Conservation (phyloP, 2,797 vertebrate genomes). For the Paedocypris micromegethes region DNA sequence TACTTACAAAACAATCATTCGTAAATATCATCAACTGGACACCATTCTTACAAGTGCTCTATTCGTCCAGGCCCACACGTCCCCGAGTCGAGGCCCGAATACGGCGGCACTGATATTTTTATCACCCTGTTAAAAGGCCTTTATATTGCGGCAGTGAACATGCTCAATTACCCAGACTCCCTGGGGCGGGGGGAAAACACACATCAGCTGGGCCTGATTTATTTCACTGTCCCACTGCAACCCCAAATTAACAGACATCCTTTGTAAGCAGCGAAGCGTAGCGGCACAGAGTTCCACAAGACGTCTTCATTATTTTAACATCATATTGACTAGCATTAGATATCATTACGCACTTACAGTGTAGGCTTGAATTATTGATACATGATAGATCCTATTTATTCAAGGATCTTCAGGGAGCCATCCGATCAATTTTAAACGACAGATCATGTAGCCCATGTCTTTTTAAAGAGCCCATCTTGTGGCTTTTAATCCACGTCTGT, state of each 20-base stretch:
- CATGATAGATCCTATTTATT: conserved; percentile 26
- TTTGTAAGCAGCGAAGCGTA: conserved; percentile 24
- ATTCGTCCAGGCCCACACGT: conserved; percentile 30
- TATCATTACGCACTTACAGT: neutral
- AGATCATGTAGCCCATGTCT: conserved; percentile 23
- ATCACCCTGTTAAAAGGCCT: conserved; percentile 63
- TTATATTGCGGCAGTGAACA: conserved; percentile 70
- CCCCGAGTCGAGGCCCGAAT: conserved; percentile 34
- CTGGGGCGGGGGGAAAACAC: conserved; percentile 67
- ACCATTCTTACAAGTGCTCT: conserved; percentile 10
- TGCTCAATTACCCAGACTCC: conserved; percentile 74
- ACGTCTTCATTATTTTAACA: conserved; percentile 35
- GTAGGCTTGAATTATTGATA: conserved; percentile 7
- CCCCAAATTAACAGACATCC: conserved; percentile 58
- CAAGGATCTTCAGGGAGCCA: conserved; percentile 8
- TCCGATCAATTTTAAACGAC: conserved; percentile 22
- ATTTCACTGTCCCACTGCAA: conserved; percentile 69
- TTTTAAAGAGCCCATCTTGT: conserved; percentile 28
- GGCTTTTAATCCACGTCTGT: conserved; percentile 18
- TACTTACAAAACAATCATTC: too few species aligned
- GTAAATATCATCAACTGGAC: conserved; percentile 2
- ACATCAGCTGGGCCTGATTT: conserved; percentile 73
- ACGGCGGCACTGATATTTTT: conserved; percentile 50
- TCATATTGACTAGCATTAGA: conserved; percentile 9
- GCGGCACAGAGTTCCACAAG: conserved; percentile 16